A percentile compares a stretch with the other conserved stretches of the same genome.
Conservation (phyloP, 2,888 invertebrate species). For the Dynastes hyllus region DNA sequence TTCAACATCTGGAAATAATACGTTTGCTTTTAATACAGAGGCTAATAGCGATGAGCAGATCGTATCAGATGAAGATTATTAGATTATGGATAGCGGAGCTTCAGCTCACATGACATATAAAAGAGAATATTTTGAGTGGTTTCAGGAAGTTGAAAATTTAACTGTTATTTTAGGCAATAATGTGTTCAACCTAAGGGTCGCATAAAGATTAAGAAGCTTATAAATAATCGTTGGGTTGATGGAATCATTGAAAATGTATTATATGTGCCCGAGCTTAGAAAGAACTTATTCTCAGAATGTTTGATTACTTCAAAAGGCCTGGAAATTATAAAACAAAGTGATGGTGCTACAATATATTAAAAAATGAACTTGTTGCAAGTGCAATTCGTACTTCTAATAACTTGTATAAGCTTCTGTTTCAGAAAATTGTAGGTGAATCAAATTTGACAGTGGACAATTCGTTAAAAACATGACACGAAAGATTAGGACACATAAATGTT, state of each 20-base stretch:
- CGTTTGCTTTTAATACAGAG: constrained; percentile 43
- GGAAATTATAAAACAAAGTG: too few relatives aligned
- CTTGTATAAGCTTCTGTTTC: constrained; percentile 57
- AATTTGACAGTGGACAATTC: constrained; percentile 51
- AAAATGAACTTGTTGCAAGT: too few relatives aligned
- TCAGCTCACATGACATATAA: constrained; percentile 58
- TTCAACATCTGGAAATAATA: not conserved
- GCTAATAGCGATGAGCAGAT: not conserved
- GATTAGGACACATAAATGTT: constrained; percentile 59
- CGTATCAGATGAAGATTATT: constrained; percentile 28
- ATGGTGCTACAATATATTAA: too few relatives aligned
- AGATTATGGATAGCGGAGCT: constrained; percentile 60
- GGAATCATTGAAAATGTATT: constrained; percentile 51
- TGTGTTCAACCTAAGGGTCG: constrained; percentile 58
- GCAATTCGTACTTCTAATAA: constrained; percentile 55
- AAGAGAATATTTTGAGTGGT: constrained; percentile 51
- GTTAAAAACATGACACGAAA: constrained; percentile 58
- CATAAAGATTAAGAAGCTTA: constrained; percentile 56
- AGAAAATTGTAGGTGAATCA: constrained; percentile 39
- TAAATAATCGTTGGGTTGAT: constrained; percentile 59
- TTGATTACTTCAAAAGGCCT: too few relatives aligned
- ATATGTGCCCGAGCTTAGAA: too few relatives aligned
- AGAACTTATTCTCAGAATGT: too few relatives aligned
- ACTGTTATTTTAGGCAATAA: constrained; percentile 57
- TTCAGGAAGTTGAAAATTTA: not conserved